Evolutionary conservation across 2,888 invertebrate genomes (phyloP).

Genomic region (Sepiola atlantica): DNA sequence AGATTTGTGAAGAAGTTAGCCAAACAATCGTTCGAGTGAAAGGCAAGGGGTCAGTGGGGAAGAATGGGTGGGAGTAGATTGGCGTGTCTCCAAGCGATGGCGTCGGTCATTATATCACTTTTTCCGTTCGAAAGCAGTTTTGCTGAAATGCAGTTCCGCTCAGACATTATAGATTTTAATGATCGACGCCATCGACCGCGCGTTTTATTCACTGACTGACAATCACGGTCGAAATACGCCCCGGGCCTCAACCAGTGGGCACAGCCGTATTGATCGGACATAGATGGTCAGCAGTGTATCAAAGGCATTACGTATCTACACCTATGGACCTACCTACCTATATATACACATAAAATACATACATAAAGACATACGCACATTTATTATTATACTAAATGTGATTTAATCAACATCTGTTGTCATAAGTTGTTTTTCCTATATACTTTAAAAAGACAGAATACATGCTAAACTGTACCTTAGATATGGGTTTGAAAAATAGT

Average conservation of each 20-base stretch:
- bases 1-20: not conserved
- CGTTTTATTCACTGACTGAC: not conserved
- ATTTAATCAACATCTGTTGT: too few species aligned
- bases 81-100: conserved; percentile 19
- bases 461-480: too few species aligned
- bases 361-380: too few species aligned
- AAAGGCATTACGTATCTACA: not conserved
- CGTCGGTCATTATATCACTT: not conserved
- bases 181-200: not conserved
- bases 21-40: not conserved
- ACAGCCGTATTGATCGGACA: not conserved
- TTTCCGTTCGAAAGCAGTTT: not conserved
- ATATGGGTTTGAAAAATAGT: too few species aligned
- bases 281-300: not conserved
- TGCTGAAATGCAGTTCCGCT: conserved; percentile 4
- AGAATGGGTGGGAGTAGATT: not conserved
- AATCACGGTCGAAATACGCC: not conserved
- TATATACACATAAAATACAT: too few species aligned
- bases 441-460: too few species aligned
- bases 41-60: not conserved
- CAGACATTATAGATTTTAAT: conserved; percentile 2
- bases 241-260: not conserved
- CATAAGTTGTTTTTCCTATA: too few species aligned
- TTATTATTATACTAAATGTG: too few species aligned
- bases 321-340: too few species aligned